phyloP scores from a whole-genome alignment of 2,113 vertebrate species.

The Etia nguti region DNA sequence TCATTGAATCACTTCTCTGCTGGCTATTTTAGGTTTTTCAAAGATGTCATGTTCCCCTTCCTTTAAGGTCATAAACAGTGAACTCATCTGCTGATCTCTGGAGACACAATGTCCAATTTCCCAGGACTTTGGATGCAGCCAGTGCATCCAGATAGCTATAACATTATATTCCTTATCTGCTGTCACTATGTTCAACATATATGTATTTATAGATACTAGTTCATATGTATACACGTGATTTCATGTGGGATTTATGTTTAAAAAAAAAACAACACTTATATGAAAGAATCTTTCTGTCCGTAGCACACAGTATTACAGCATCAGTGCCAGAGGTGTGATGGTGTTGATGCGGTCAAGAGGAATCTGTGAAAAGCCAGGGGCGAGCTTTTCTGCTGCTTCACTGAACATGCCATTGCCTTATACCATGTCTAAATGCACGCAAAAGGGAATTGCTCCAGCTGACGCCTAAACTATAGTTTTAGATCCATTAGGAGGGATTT shows the following conservation, averaged over 20 bases:
- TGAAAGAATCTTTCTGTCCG: not conserved
- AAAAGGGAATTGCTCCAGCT: conserved; percentile 22
- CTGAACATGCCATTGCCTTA: not conserved
- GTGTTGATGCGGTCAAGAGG: conserved; percentile 32
- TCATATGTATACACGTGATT: not conserved
- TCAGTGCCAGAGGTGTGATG: conserved; percentile 33
- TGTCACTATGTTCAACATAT: not conserved
- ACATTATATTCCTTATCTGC: no score
- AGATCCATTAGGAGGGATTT: conserved; percentile 39
- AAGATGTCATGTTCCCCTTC: not conserved
- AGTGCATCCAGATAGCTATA: not conserved
- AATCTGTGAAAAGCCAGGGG: conserved; percentile 54
- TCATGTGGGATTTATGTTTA: not conserved
- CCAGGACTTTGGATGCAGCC: not conserved
- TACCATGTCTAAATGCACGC: not conserved
- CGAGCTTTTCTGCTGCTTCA: conserved; percentile 2
- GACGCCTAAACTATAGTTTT: conserved; percentile 36
- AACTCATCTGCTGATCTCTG: not conserved
- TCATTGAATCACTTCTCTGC: not conserved
- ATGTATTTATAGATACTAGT: not conserved
- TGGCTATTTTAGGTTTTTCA: not conserved
- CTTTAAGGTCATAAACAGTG: not conserved
- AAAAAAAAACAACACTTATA: not conserved
- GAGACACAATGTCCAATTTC: not conserved
- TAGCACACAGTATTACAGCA: not conserved